phyloP scores from a whole-genome alignment of 2,113 vertebrate genomes.

The Ceyx cyanopectus region DNA sequence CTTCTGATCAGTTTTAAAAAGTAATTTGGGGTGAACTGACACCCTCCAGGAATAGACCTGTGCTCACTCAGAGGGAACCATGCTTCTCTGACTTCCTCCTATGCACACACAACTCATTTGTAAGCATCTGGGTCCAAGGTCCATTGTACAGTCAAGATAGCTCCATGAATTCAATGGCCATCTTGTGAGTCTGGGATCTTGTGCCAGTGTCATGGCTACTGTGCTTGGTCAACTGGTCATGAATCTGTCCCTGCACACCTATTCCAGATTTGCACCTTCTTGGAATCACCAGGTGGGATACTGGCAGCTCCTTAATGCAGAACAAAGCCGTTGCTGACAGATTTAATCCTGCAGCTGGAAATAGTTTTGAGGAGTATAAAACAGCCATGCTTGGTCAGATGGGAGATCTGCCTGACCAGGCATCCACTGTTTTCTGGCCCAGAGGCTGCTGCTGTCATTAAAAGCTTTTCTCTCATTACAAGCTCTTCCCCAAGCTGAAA shows the following conservation, averaged over 20 bases:
- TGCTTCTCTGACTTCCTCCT: background rate
- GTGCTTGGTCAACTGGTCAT: background rate
- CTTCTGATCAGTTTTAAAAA: background rate
- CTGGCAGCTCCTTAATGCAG: background rate
- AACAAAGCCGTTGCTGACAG: background rate
- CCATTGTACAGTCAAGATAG: fast-evolving
- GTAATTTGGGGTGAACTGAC: background rate
- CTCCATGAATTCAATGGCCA: background rate
- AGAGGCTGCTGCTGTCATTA: background rate
- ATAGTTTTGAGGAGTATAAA: background rate
- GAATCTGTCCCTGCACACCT: background rate
- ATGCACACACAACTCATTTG: background rate
- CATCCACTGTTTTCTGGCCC: background rate
- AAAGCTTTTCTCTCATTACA: background rate
- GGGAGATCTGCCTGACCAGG: background rate
- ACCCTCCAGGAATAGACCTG: background rate
- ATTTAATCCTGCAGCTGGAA: background rate
- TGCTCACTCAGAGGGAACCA: background rate
- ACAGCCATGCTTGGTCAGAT: background rate
- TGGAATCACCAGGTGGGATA: background rate
- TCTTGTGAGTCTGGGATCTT: background rate
- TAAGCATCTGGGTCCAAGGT: background rate
- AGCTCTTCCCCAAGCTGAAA: background rate
- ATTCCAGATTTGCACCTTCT: background rate
- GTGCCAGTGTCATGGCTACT: background rate